phyloP scores from a whole-genome alignment of 1,140 invertebrate genomes.

The Chionoecetes opilio region DNA sequence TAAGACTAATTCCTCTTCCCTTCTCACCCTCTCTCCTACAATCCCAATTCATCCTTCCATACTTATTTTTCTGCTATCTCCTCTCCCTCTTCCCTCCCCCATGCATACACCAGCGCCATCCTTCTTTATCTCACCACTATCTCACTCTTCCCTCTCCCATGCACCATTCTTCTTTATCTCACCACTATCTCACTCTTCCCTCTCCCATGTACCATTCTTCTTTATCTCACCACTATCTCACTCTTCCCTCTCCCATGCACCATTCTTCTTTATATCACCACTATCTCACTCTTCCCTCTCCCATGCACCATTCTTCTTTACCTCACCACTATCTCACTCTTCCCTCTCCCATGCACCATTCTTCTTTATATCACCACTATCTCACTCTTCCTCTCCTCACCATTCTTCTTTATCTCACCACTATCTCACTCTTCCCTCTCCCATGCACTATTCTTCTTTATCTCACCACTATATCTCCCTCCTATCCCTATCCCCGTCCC shows the following conservation, averaged over 20 bases:
- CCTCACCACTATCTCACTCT: background rate
- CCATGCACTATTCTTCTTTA: slow-evolving; percentile 14
- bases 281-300: background rate
- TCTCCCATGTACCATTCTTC: background rate
- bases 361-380: background rate
- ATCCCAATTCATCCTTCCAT: slow-evolving; percentile 35
- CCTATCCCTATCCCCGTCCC: background rate
- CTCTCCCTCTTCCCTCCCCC: background rate
- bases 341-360: background rate
- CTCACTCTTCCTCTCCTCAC: background rate
- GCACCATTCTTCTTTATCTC: too few relatives aligned
- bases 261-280: too few relatives aligned
- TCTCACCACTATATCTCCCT: slow-evolving; percentile 27
- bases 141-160: background rate
- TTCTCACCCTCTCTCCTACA: background rate
- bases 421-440: background rate
- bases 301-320: slow-evolving; percentile 19
- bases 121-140: background rate
- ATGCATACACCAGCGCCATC: background rate
- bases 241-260: background rate
- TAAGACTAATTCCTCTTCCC: background rate
- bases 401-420: slow-evolving; percentile 36
- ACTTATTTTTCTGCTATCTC: background rate
- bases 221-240: slow-evolving; percentile 28
- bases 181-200: background rate